These are phyloP conservation scores for Oedothorax gibbosus DNA, from an alignment of 1,140 invertebrate genomes.

Conservation along the genomic window DNA sequence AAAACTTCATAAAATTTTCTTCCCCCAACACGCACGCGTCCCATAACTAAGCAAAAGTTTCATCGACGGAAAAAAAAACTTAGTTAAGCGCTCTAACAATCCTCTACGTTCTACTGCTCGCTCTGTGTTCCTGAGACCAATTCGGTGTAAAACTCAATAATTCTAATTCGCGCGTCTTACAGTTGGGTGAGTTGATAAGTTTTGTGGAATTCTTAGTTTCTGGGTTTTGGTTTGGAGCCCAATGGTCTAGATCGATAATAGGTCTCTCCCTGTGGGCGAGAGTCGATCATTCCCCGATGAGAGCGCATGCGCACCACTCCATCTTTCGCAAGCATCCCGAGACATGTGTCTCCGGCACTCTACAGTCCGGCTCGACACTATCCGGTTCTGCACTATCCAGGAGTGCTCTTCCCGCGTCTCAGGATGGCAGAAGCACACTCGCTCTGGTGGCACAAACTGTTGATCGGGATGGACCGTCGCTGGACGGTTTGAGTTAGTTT, in stretches of 20 bases:
- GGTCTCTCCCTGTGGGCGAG: constrained; percentile 39
- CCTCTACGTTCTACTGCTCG: too few species aligned
- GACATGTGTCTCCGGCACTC: constrained; percentile 38
- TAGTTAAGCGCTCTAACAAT: too few species aligned
- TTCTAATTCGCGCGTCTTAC: neutral
- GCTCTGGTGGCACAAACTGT: neutral
- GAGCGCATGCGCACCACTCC: constrained; percentile 33
- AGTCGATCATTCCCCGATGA: constrained; percentile 53
- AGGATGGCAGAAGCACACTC: neutral
- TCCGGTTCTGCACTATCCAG: neutral
- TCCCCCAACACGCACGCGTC: too few species aligned
- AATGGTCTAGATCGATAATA: constrained; percentile 49
- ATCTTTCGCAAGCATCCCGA: constrained; percentile 25
- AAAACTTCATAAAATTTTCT: too few species aligned
- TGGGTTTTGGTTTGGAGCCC: constrained; percentile 3
- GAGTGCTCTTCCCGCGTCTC: neutral
- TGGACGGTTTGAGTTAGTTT: too few species aligned
- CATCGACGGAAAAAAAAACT: too few species aligned
- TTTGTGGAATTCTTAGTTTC: neutral
- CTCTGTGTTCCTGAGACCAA: too few species aligned
- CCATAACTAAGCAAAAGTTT: too few species aligned
- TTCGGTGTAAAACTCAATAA: neutral
- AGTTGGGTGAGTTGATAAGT: neutral
- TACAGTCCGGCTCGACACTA: neutral
- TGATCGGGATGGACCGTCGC: neutral